A percentile compares a stretch with the other conserved stretches of the same genome.
Evolutionary conservation across 2,888 invertebrate genomes (phyloP).

Genomic region (Cosmopolites sordidus): DNA sequence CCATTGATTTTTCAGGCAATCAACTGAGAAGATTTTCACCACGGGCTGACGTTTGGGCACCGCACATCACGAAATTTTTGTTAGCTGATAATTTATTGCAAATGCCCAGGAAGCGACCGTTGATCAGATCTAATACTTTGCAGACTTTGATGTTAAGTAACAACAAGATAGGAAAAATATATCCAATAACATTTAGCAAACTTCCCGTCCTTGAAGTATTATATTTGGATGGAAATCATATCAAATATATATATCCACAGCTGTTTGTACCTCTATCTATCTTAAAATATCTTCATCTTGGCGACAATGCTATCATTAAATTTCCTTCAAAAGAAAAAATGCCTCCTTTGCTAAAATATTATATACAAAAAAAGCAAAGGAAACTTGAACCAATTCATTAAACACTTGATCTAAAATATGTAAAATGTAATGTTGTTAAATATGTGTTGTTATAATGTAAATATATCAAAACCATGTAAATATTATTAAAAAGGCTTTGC

Average conservation of each 20-base stretch:
- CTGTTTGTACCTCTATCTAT: constrained; percentile 35
- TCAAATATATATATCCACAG: constrained; percentile 33
- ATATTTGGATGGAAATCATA: constrained; percentile 41
- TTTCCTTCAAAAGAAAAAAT: constrained; percentile 30
- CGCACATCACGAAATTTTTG: constrained; percentile 37
- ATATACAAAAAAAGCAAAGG: constrained; percentile 28
- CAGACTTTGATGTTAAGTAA: constrained; percentile 39
- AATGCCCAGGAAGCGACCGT: constrained; percentile 34
- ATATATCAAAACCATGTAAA: too few species aligned
- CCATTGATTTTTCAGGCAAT: constrained; percentile 42
- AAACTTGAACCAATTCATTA: neutral
- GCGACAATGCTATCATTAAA: constrained; percentile 34
- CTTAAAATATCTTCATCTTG: constrained; percentile 41
- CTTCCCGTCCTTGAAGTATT: constrained; percentile 37
- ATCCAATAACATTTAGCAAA: constrained; percentile 35
- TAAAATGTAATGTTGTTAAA: too few species aligned
- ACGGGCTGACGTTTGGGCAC: constrained; percentile 31
- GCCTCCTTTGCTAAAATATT: constrained; percentile 26
- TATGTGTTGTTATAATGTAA: too few species aligned
- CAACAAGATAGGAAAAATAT: constrained; percentile 37
- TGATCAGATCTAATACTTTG: constrained; percentile 36
- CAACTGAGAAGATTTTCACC: constrained; percentile 35
- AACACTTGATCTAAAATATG: too few species aligned
- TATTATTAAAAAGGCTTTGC: too few species aligned
- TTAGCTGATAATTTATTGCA: constrained; percentile 30